A percentile compares a stretch with the other conserved stretches of the same genome.
Conservation (phyloP, 2,888 invertebrate genomes). For the Eumerus sabulonum region DNA sequence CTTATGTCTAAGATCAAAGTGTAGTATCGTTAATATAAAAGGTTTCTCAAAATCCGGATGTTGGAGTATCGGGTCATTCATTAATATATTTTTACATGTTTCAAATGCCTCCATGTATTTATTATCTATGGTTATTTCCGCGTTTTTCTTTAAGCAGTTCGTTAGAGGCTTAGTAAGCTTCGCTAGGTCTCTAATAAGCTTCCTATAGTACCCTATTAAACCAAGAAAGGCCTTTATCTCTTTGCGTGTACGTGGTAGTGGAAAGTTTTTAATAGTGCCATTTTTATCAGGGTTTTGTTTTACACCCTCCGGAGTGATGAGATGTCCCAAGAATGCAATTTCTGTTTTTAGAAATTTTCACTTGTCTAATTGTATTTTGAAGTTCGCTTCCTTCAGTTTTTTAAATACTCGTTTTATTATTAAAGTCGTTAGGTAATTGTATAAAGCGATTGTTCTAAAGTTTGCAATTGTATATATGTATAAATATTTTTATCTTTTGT, state of each 20-base stretch:
- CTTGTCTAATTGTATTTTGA: too few relatives aligned
- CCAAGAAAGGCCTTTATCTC: slow-evolving; percentile 20
- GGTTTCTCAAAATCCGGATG: slow-evolving; percentile 20
- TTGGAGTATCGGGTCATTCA: background rate
- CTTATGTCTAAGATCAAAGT: too few relatives aligned
- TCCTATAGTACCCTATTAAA: background rate
- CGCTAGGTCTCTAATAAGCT: slow-evolving; percentile 1
- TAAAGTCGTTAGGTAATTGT: too few relatives aligned
- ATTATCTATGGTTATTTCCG: slow-evolving; percentile 3
- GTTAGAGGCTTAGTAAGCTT: slow-evolving; percentile 15
- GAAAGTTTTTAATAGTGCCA: slow-evolving; percentile 16
- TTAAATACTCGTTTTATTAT: too few relatives aligned
- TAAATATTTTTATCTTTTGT: too few relatives aligned
- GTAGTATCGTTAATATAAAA: slow-evolving; percentile 19
- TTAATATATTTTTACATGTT: too few relatives aligned
- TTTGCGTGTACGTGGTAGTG: slow-evolving; percentile 1
- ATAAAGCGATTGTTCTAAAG: too few relatives aligned
- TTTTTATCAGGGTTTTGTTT: slow-evolving; percentile 8
- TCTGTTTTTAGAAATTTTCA: slow-evolving; percentile 16
- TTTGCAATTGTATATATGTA: too few relatives aligned
- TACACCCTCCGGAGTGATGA: slow-evolving; percentile 3
- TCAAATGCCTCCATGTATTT: background rate
- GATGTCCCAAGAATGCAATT: slow-evolving; percentile 3
- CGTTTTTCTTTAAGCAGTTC: slow-evolving; percentile 6
- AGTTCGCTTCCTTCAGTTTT: too few relatives aligned